Base-by-base conservation (phyloP, 2,888 invertebrate genomes). In the Nebria salina region DNA sequence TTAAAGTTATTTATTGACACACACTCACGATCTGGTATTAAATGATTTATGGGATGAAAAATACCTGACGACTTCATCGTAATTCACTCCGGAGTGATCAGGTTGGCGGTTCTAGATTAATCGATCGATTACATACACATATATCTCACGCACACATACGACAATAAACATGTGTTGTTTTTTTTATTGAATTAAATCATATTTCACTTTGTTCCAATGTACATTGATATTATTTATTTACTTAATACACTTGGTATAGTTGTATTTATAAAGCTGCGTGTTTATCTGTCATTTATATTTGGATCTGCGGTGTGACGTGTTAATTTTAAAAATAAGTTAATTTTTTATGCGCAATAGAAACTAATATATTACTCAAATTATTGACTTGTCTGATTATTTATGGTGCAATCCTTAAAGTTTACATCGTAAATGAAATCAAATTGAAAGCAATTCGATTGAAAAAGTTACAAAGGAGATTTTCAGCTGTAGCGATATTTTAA, bases 241-340 rank as follows among this genome's bases (percentile, higher is more conserved):
- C 54, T 54, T 54, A 54, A 54, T 54, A 1, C 54, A 54, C 54
- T 54, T 54, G 54, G 54, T 54, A 6, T 68, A 68, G 26, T 7
- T 68, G 68, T 26, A 68, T 68, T 68, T 68, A 68, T 68, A 68
- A 15, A 20, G 20, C 15, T 20, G 20, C 68, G 68, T 68, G 68
- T 68, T 68, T 20, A 68, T 68, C 68, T 15, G 68, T 68, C 68
- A 68, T 68, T 68, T 68, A 68, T 68, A 68, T 68, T 68, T 68
- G 68, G 68, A 68, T 68, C 26, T 68, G 68, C 20, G 26, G 20
- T 68, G 20, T 25, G 68, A 68, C 68, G 68, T 13, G 20, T 68
- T 68, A 5, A 25, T 25, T 20, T 11, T 68, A 68, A 68, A 68
- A 25, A 68, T 68, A 68, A 20, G 20, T 68, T 68, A 2, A 68